Base-by-base conservation (phyloP, 2,888 invertebrate species). In the Macrosiphum euphorbiae region DNA sequence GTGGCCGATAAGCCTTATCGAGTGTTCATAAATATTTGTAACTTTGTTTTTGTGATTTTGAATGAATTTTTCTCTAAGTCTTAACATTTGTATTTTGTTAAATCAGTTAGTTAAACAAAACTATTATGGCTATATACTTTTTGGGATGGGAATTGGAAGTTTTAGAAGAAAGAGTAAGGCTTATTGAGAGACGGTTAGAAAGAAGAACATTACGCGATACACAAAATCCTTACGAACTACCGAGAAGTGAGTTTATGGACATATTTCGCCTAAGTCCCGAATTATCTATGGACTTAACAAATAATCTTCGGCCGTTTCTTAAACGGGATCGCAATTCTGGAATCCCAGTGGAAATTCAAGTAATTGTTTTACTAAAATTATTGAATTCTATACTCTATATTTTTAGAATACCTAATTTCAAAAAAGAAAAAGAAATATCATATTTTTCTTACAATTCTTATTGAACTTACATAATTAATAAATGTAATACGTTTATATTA, bases 241-340 rank as follows among this genome's bases (percentile, higher is more conserved):
- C 84, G 20, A 84, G 84, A 84, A 84, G 35, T 41, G 84, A 84
- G 41, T 86, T 86, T 28, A 86, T 47, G 47, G 28, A 86, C 26
- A 16, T 86, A 50, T 86, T 86, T 86, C 86, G 86, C 26, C 28
- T 86, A 86, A 86, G 86, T 86, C 86, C 47, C 26, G 86, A 86
- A 47, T 86, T 86, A 47, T 86, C 86, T 50, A 86, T 86, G 86
- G 86, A 86, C 86, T 28, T 47, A 86, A 86, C 86, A 28, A 86
- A 86, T 86, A 86, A 26, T 47, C 86, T 86, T 50, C 86, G 86
- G 10, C 86, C 86, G 8, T 86, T 86, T 28, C 86, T 86, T 86
- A 26, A 47, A 11, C 86, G 47, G 47, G 86, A 86, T 7, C 86
- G 86, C 28, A 86, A 47, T 16, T 86, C 86, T 86, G 86, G 86